A percentile compares a stretch with the other conserved stretches of the same genome.
These are phyloP conservation scores for Anastatus disparis DNA, from an alignment of 1,140 invertebrate species.

Conservation along the genomic window DNA sequence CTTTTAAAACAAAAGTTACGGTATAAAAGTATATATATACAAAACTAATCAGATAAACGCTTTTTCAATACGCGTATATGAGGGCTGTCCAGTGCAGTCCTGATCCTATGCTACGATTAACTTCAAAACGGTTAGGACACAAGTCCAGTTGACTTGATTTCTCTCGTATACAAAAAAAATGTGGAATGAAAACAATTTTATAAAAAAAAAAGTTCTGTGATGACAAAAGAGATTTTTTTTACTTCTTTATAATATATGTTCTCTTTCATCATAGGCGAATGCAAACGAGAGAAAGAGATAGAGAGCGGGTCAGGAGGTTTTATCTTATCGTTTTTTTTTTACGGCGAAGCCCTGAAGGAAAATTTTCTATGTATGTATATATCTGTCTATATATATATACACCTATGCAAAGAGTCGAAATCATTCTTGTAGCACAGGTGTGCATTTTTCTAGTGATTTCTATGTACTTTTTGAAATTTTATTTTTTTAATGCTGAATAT, in stretches of 20 bases:
- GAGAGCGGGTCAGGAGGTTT: conserved; percentile 2
- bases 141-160: conserved; percentile 22
- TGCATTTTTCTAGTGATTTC: background rate
- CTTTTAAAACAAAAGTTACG: conserved; percentile 49
- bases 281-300: too few species aligned
- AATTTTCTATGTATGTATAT: background rate
- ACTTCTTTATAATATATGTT: conserved; percentile 2
- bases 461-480: too few species aligned
- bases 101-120: conserved; percentile 51
- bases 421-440: conserved; percentile 1
- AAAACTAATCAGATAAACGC: conserved; percentile 41
- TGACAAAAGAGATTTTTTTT: background rate
- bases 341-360: background rate
- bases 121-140: conserved; percentile 40
- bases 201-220: background rate
- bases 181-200: background rate
- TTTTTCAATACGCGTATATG: conserved; percentile 46
- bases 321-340: conserved; percentile 41
- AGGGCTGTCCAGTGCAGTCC: conserved; percentile 53
- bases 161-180: conserved; percentile 16
- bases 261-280: background rate
- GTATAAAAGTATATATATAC: background rate
- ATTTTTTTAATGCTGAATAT: too few species aligned
- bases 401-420: too few species aligned
- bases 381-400: too few species aligned